Base-by-base conservation (phyloP, 2,797 vertebrate genomes). In the Tragopan temminckii region DNA sequence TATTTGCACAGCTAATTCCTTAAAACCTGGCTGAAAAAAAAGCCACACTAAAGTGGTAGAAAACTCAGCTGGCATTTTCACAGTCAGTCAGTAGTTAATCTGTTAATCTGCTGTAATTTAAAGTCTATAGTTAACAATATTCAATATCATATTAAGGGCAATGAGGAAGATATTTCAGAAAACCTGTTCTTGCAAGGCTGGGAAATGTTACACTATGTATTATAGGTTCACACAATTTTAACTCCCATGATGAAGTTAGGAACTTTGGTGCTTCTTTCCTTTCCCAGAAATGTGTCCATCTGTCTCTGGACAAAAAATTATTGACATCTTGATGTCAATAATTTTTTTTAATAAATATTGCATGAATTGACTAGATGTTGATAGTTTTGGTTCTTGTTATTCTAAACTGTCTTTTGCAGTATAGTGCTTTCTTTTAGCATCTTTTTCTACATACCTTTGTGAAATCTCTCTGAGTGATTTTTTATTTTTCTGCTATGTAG, bases 401-500 rank as follows among this genome's bases (percentile, higher is more conserved):
- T 95, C 94, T 35, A 42, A 78, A 74, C 74, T 61, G 36, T 24
- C 15, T 69, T 90, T 89, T 63, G 15, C 36, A 88, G 63, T 84
- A 74, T 43, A 72, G 83, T 77, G 25, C 43, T 91, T 91, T 74
- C 36, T 35, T 95, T 91, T 79, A 70, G 42, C 79, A 70, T 75
- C 0, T 59, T 91, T 91, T 83, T 77, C 72, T 75, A 43, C 53
- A 68, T 63, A 89, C 76, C 80, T 95, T 67, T 89, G 55, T 92
- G 80, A 92, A 25, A 79, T 74, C 52, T 93, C 53, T 67, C 63
- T n/a, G 83, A 29, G 2, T 63, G 90, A 71, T 74, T 82, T 94
- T 86, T 91, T 90, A 88, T 92, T 90, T 84, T 90, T 91, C 67
- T 78, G 72, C 83, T 97, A 94, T 92, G 53, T 97, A 95, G 95